Percentiles rank a stretch among this genome's conserved stretches.
Evolutionary conservation across 2,888 invertebrate genomes (phyloP).

Genomic region (Nomada flava): DNA sequence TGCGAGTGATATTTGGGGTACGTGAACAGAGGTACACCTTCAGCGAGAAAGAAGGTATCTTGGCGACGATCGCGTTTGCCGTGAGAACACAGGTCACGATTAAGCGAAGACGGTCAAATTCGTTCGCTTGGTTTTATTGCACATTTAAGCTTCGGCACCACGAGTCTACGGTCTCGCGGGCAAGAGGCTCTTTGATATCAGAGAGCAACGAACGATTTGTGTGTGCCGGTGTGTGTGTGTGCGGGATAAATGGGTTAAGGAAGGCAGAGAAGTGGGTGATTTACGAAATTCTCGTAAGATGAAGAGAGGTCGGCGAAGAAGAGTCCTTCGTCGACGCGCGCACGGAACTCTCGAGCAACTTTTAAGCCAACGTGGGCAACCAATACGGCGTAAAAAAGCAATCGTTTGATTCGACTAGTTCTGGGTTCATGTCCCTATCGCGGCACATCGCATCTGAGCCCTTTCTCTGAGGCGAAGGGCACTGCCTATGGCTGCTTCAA

Average conservation of each 20-base stretch:
- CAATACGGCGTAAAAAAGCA: constrained; percentile 64
- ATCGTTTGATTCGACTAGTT: constrained; percentile 74
- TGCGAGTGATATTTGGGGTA: too few relatives aligned
- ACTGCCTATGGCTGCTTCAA: constrained; percentile 95
- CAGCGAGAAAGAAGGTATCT: neutral
- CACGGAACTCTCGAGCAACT: constrained; percentile 39
- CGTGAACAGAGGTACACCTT: too few relatives aligned
- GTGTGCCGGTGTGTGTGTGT: neutral
- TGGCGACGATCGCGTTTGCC: neutral
- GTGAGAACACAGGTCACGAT: neutral
- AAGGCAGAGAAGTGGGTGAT: constrained; percentile 5
- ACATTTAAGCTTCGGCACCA: neutral
- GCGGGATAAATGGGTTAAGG: constrained; percentile 24
- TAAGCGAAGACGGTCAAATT: neutral
- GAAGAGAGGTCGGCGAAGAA: constrained; percentile 46
- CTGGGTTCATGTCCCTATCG: constrained; percentile 90
- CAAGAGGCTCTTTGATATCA: neutral
- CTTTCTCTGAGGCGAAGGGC: constrained; percentile 82
- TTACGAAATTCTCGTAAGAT: constrained; percentile 35
- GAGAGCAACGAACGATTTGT: constrained; percentile 56
- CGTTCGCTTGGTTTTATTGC: neutral
- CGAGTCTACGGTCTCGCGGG: neutral
- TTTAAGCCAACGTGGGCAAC: constrained; percentile 42
- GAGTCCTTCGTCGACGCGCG: constrained; percentile 60
- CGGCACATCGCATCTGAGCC: constrained; percentile 90